Conservation (phyloP, 2,888 invertebrate genomes). For the Drosophila emarginata region DNA sequence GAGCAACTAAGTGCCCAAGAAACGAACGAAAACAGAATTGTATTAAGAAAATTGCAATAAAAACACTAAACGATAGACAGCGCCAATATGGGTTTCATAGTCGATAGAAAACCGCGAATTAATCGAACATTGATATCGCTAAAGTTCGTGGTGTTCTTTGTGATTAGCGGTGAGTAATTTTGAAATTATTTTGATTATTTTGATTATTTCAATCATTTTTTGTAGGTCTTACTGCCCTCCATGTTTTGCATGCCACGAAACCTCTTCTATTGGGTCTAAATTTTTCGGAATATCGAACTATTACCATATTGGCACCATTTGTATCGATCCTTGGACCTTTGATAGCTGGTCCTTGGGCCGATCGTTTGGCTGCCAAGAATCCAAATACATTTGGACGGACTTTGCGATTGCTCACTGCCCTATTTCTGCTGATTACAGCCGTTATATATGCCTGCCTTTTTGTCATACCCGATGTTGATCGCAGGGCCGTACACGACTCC, state of each 20-base stretch:
- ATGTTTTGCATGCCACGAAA: slow-evolving; percentile 90
- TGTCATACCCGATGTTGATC: slow-evolving; percentile 86
- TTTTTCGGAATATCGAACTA: slow-evolving; percentile 88
- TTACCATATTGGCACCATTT: slow-evolving; percentile 91
- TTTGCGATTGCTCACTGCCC: slow-evolving; percentile 87
- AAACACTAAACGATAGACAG: neutral
- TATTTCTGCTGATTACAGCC: slow-evolving; percentile 87
- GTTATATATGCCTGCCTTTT: slow-evolving; percentile 87
- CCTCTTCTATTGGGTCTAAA: slow-evolving; percentile 85
- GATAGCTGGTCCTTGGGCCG: slow-evolving; percentile 90
- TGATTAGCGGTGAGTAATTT: slow-evolving; percentile 87
- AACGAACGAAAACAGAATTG: slow-evolving; percentile 25
- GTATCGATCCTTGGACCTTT: slow-evolving; percentile 91
- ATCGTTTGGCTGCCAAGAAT: slow-evolving; percentile 83
- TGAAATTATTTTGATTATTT: neutral
- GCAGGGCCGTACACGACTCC: slow-evolving; percentile 84
- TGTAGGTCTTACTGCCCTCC: slow-evolving; percentile 90
- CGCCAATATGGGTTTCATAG: slow-evolving; percentile 74
- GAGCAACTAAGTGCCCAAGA: slow-evolving; percentile 21
- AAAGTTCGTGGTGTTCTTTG: slow-evolving; percentile 91
- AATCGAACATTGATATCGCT: slow-evolving; percentile 89
- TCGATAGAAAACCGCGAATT: slow-evolving; percentile 82
- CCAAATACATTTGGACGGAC: slow-evolving; percentile 85
- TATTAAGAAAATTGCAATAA: neutral
- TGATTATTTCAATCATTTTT: neutral